These are phyloP conservation scores for Pseudorasbora parva DNA, from an alignment of 2,113 vertebrate genomes.

Conservation along the genomic window DNA sequence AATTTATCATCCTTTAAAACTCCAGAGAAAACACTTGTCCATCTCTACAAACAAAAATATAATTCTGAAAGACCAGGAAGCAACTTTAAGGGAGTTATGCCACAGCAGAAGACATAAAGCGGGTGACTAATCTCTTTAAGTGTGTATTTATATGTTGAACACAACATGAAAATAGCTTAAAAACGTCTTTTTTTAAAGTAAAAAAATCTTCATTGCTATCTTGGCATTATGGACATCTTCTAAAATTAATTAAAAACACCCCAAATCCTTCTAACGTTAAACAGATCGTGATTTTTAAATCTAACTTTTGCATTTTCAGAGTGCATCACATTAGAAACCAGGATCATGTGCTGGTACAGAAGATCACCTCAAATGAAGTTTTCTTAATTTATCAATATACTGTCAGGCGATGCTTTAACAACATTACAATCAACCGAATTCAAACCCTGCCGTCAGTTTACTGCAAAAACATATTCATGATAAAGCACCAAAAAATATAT, in stretches of 20 bases:
- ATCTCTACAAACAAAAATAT: neutral
- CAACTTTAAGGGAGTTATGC: neutral
- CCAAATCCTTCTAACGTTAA: neutral
- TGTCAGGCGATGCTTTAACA: neutral
- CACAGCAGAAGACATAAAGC: neutral
- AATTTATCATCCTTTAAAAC: neutral
- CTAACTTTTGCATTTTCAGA: neutral
- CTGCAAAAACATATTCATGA: neutral
- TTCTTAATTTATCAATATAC: neutral
- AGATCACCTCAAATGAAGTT: slow-evolving; percentile 9
- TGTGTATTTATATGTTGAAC: neutral
- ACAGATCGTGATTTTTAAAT: neutral
- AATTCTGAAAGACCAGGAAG: neutral
- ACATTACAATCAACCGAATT: neutral
- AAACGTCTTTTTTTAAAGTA: neutral
- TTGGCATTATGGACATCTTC: neutral
- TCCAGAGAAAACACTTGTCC: neutral
- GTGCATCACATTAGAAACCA: neutral
- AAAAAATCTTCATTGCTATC: neutral
- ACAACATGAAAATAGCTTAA: neutral
- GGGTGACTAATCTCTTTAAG: neutral
- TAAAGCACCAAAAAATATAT: slow-evolving; percentile 35
- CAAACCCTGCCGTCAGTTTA: slow-evolving; percentile 11
- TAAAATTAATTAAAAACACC: neutral
- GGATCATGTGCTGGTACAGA: slow-evolving; percentile 5